These are phyloP conservation scores for Hydrolagus affinis DNA, from an alignment of 2,113 vertebrate species.

Conservation along the genomic window DNA sequence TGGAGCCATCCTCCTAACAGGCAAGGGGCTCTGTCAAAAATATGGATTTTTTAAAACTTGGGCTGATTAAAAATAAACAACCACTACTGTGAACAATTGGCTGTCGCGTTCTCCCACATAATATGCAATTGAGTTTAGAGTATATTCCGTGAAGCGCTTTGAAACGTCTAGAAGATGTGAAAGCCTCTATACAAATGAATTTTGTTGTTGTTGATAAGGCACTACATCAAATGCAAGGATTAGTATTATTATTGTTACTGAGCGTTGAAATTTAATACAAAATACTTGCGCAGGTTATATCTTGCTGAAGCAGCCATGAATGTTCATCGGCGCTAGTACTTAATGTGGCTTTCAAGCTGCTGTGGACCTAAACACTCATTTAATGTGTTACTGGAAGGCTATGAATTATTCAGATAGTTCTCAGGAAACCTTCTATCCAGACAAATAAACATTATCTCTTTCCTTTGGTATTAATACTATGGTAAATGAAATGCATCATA, in stretches of 20 bases:
- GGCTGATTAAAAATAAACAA: too few relatives aligned
- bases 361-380: not conserved
- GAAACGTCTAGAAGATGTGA: too few relatives aligned
- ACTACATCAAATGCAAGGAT: too few relatives aligned
- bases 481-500: not conserved
- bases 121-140: too few relatives aligned
- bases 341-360: not conserved
- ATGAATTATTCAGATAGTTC: conserved; percentile 6
- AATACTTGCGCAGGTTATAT: not conserved
- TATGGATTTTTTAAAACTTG: too few relatives aligned
- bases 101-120: too few relatives aligned
- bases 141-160: too few relatives aligned
- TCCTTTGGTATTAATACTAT: not conserved
- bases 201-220: too few relatives aligned
- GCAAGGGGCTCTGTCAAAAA: too few relatives aligned
- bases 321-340: not conserved
- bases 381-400: not conserved
- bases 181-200: too few relatives aligned
- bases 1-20: too few relatives aligned
- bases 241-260: not conserved
- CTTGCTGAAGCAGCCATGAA: not conserved
- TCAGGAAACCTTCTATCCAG: not conserved
- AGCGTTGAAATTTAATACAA: not conserved
- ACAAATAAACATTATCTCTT: not conserved
- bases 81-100: too few relatives aligned